Percentiles rank a stretch among this genome's conserved stretches.
Evolutionary conservation across 92 coral and sea anemone genomes (phyloP).

Genomic region (Palythoa heliodiscus): DNA sequence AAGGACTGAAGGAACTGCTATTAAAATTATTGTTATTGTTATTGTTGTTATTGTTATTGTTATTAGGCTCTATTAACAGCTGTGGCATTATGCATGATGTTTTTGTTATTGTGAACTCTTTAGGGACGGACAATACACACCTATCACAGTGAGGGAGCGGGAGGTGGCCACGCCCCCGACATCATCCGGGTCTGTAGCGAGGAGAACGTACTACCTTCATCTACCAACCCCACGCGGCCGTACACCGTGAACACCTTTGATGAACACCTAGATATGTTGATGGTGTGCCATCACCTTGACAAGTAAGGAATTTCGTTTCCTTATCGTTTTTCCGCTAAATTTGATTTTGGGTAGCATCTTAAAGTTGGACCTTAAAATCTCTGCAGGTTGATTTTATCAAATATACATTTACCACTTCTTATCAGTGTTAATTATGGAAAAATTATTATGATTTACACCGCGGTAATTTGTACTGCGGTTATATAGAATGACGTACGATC

Average conservation of each 20-base stretch:
- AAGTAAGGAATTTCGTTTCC: slow-evolving; percentile 37
- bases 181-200: slow-evolving; percentile 71
- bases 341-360: not conserved
- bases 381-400: not conserved
- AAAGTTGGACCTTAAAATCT: not conserved
- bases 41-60: too few relatives aligned
- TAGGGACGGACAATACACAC: slow-evolving; percentile 73
- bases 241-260: slow-evolving; percentile 70
- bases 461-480: too few relatives aligned
- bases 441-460: too few relatives aligned
- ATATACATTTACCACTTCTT: too few relatives aligned
- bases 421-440: too few relatives aligned
- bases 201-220: slow-evolving; percentile 66
- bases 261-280: slow-evolving; percentile 75
- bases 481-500: too few relatives aligned
- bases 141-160: slow-evolving; percentile 73
- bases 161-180: slow-evolving; percentile 81
- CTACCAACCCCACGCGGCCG: slow-evolving; percentile 73
- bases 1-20: too few relatives aligned
- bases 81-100: not conserved
- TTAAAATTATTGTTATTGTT: too few relatives aligned
- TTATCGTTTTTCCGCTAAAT: not conserved
- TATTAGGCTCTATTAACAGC: not conserved
- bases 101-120: not conserved
- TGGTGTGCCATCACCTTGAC: slow-evolving; percentile 73